phyloP scores from a whole-genome alignment of 2,888 invertebrate species.

The Leptinotarsa rubiginosa region DNA sequence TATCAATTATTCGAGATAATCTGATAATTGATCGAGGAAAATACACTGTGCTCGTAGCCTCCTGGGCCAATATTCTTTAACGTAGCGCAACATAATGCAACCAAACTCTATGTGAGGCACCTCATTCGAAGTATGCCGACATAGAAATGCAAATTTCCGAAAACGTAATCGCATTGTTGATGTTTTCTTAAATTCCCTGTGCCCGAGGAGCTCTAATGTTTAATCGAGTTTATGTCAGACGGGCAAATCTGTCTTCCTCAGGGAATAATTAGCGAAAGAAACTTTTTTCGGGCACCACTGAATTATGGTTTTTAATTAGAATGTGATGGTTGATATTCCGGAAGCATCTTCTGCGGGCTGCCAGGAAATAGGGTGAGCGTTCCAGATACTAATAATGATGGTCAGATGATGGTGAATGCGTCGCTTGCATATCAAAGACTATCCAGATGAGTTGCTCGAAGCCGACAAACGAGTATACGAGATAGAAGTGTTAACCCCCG shows the following conservation, averaged over 20 bases:
- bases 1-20: too few species aligned
- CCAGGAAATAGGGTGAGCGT: conserved; percentile 36
- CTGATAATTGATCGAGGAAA: too few species aligned
- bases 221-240: conserved; percentile 1
- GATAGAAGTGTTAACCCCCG: conserved; percentile 40
- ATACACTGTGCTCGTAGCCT: too few species aligned
- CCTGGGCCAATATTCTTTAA: background rate
- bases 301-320: conserved; percentile 41
- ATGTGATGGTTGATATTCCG: conserved; percentile 35
- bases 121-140: background rate
- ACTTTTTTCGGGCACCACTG: conserved; percentile 25
- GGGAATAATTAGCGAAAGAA: conserved; percentile 21
- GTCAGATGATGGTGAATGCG: conserved; percentile 41
- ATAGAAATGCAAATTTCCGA: background rate
- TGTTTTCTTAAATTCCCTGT: conserved; percentile 7
- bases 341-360: conserved; percentile 27
- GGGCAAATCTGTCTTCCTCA: conserved; percentile 12
- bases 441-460: conserved; percentile 41
- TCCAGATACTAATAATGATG: conserved; percentile 42
- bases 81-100: background rate
- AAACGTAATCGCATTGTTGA: conserved; percentile 3
- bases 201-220: conserved; percentile 15
- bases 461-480: conserved; percentile 40
- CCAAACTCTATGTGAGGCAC: background rate
- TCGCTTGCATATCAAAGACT: conserved; percentile 47